Evolutionary conservation across 2,113 vertebrate species (phyloP).

Genomic region (Chaenocephalus aceratus): DNA sequence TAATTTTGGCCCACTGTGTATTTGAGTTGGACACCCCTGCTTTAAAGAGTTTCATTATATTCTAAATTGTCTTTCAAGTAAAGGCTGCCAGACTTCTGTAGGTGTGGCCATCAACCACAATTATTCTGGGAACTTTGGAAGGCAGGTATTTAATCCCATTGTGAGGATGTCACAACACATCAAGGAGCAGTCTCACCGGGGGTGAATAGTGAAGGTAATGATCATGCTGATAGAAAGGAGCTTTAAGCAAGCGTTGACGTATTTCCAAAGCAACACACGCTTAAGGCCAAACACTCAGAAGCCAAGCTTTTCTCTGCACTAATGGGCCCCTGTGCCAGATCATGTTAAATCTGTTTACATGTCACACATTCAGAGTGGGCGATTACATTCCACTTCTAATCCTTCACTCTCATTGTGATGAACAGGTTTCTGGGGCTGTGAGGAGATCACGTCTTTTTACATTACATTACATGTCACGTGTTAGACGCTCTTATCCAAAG

Average conservation of each 20-base stretch:
- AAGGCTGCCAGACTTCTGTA: neutral
- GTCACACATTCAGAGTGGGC: neutral
- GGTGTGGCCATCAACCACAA: neutral
- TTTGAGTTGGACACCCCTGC: too few species aligned
- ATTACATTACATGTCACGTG: too few species aligned
- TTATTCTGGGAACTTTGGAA: neutral
- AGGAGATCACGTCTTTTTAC: slow-evolving; percentile 8
- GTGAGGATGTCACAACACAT: neutral
- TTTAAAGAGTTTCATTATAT: neutral
- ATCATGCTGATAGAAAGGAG: neutral
- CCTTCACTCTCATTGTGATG: slow-evolving; percentile 17
- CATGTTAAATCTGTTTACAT: slow-evolving; percentile 26
- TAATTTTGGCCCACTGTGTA: too few species aligned
- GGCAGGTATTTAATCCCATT: neutral
- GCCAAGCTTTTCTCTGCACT: neutral
- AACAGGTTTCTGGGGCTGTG: slow-evolving; percentile 25
- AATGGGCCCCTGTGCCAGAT: neutral
- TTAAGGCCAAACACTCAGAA: neutral
- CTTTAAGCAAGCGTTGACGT: neutral
- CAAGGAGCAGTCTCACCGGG: neutral
- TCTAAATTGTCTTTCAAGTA: neutral
- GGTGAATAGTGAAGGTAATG: neutral
- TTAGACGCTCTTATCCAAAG: too few species aligned
- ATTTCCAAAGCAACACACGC: neutral
- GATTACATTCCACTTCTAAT: slow-evolving; percentile 11